Percentiles rank a stretch among this genome's conserved stretches.
phyloP scores from a whole-genome alignment of 2,113 vertebrate genomes.

The Calonectris borealis region DNA sequence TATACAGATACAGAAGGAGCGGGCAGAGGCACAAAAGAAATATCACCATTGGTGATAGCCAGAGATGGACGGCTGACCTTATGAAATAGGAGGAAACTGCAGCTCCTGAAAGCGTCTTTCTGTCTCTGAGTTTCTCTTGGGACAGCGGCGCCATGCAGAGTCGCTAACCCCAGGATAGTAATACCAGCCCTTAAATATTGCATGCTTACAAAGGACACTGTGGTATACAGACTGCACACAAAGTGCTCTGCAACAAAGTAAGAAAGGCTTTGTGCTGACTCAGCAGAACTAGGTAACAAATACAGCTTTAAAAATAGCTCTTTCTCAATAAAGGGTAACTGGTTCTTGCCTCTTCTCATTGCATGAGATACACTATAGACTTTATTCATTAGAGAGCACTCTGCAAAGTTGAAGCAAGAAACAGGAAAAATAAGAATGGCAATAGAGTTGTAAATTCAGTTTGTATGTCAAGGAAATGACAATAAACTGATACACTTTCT shows the following conservation, averaged over 20 bases:
- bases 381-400: slow-evolving; percentile 24
- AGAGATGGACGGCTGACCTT: background rate
- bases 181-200: background rate
- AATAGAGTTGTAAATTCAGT: slow-evolving; percentile 5
- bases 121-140: background rate
- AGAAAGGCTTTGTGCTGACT: slow-evolving; percentile 2
- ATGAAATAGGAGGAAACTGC: background rate
- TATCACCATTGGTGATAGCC: background rate
- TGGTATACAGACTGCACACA: background rate
- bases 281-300: background rate
- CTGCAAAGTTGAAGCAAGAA: background rate
- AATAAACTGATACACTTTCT: background rate
- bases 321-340: background rate
- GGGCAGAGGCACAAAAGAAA: background rate
- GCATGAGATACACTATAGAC: background rate
- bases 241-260: background rate
- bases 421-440: background rate
- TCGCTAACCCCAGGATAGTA: background rate
- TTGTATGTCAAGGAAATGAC: slow-evolving; percentile 1
- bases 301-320: background rate
- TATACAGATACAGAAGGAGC: background rate
- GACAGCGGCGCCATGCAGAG: background rate
- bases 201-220: background rate
- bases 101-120: background rate
- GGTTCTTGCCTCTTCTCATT: background rate